Evolutionary conservation across 2,888 invertebrate species (phyloP).

Genomic region (Dasysyrphus tricinctus): DNA sequence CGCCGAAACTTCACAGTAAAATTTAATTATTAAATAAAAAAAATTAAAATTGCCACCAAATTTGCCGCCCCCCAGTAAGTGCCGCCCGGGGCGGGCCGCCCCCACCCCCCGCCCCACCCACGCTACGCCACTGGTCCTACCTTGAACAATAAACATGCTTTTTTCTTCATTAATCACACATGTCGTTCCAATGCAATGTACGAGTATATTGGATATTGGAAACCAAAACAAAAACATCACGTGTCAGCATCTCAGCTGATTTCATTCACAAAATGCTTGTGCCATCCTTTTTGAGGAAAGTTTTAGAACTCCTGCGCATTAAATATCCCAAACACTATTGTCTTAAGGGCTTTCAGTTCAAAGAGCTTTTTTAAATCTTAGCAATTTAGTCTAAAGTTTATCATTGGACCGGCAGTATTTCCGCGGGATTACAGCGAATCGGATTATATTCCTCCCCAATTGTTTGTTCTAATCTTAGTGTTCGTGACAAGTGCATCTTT

Average conservation of each 20-base stretch:
- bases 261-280: constrained; percentile 44
- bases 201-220: background rate
- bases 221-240: constrained; percentile 17
- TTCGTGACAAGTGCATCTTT: constrained; percentile 7
- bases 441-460: constrained; percentile 6
- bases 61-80: too few relatives aligned
- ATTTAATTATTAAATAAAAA: too few relatives aligned
- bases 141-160: background rate
- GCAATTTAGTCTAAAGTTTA: constrained; percentile 47
- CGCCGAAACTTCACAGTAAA: too few relatives aligned
- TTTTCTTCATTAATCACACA: background rate
- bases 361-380: constrained; percentile 53
- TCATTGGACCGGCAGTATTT: constrained; percentile 50
- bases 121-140: too few relatives aligned
- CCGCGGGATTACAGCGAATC: constrained; percentile 40
- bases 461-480: background rate
- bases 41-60: too few relatives aligned
- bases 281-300: constrained; percentile 18
- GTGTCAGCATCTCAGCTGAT: background rate
- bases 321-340: background rate
- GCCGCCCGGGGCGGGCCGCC: too few relatives aligned
- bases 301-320: constrained; percentile 64
- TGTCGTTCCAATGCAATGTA: background rate
- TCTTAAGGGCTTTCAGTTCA: constrained; percentile 50
- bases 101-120: too few relatives aligned